phyloP scores from a whole-genome alignment of 1,140 invertebrate species.

The Drosophila yakuba region DNA sequence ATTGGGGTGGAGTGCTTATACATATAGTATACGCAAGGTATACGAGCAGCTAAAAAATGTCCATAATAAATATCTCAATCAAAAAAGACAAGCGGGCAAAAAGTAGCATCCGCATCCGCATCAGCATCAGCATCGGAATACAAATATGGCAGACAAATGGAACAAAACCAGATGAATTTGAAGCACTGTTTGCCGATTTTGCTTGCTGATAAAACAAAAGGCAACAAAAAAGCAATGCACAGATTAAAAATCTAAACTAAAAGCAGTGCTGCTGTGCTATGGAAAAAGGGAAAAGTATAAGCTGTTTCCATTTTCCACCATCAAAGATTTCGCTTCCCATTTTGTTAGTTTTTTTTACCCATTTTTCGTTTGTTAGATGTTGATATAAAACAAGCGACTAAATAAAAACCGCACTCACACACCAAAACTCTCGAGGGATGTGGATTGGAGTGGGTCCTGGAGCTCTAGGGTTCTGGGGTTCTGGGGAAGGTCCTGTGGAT shows the following conservation, averaged over 20 bases:
- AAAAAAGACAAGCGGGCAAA: conserved; percentile 68
- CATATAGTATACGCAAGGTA: conserved; percentile 5
- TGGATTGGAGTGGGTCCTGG: neutral
- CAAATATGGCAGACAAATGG: conserved; percentile 72
- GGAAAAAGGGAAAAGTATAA: conserved; percentile 55
- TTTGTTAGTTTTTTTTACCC: conserved; percentile 1
- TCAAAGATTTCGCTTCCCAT: conserved; percentile 64
- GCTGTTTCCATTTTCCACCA: conserved; percentile 72
- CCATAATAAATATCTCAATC: conserved; percentile 80
- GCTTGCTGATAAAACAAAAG: conserved; percentile 66
- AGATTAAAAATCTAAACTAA: conserved; percentile 77
- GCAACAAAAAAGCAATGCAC: conserved; percentile 59
- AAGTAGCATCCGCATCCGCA: conserved; percentile 28
- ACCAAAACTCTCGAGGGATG: conserved; percentile 15
- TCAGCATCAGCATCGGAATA: conserved; percentile 42
- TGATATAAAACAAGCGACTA: conserved; percentile 79
- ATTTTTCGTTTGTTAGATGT: conserved; percentile 48
- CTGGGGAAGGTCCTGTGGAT: conserved; percentile 6
- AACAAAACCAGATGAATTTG: conserved; percentile 73
- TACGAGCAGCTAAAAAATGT: conserved; percentile 42
- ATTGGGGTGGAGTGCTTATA: conserved; percentile 12
- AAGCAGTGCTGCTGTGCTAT: conserved; percentile 36
- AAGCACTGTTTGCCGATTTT: conserved; percentile 53
- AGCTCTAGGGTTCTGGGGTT: too few relatives aligned
- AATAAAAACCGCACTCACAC: conserved; percentile 75